Conservation (phyloP, 2,888 invertebrate genomes). For the Cryptus viduatorius region DNA sequence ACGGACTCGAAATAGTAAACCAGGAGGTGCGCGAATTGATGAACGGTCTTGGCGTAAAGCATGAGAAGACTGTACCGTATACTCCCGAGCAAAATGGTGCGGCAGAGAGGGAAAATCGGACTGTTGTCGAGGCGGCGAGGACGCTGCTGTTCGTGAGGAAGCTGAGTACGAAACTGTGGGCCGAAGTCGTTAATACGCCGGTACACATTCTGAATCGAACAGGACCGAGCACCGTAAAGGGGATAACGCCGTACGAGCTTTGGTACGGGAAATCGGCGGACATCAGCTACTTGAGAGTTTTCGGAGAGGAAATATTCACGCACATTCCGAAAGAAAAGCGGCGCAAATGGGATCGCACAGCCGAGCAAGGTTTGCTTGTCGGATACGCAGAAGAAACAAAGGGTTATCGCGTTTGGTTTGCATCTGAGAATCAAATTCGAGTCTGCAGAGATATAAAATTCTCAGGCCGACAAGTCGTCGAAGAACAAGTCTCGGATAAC, state of each 20-base stretch:
- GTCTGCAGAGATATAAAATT: not conserved
- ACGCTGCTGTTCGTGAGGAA: constrained; percentile 50
- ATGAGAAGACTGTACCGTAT: constrained; percentile 61
- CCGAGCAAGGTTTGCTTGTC: constrained; percentile 33
- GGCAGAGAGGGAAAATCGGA: constrained; percentile 66
- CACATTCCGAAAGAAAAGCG: constrained; percentile 55
- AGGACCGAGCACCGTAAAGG: constrained; percentile 31
- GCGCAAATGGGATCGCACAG: constrained; percentile 49
- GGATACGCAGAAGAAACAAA: constrained; percentile 53
- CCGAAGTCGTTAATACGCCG: constrained; percentile 69
- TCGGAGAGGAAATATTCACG: constrained; percentile 36
- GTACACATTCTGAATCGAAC: constrained; percentile 21
- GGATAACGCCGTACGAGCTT: constrained; percentile 29
- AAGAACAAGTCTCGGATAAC: no score
- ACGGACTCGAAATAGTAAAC: constrained; percentile 55
- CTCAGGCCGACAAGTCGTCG: not conserved
- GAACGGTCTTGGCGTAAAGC: constrained; percentile 34
- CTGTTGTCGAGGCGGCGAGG: constrained; percentile 63
- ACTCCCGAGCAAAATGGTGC: constrained; percentile 68
- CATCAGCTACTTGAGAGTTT: not conserved
- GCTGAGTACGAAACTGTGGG: constrained; percentile 73
- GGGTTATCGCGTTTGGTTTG: constrained; percentile 45
- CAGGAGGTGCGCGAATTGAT: constrained; percentile 34
- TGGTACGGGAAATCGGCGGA: constrained; percentile 33
- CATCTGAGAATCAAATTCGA: not conserved